phyloP scores from a whole-genome alignment of 2,797 vertebrate species.

The Varecia variegata region DNA sequence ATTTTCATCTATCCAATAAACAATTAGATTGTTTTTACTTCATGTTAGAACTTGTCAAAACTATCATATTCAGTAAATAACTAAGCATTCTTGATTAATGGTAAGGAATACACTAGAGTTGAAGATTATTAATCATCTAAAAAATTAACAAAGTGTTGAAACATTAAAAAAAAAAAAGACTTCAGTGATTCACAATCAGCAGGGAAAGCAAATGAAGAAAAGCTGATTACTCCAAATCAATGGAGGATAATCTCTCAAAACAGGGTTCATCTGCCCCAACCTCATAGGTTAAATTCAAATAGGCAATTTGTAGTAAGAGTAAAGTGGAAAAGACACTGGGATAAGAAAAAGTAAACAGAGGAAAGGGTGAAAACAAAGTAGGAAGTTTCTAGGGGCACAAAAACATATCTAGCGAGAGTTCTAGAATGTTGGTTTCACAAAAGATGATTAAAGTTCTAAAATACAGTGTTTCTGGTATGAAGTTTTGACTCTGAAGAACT shows the following conservation, averaged over 20 bases:
- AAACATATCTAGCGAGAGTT: background rate
- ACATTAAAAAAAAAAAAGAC: background rate
- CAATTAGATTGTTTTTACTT: constrained; percentile 1
- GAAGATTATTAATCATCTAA: background rate
- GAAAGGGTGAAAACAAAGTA: background rate
- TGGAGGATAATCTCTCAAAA: background rate
- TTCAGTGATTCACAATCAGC: background rate
- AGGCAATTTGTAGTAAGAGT: background rate
- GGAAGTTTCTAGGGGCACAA: background rate
- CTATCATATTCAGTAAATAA: background rate
- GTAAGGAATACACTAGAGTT: background rate
- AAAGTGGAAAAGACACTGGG: background rate
- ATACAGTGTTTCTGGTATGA: background rate
- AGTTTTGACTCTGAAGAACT: background rate
- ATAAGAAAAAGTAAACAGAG: background rate
- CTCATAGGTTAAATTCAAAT: background rate
- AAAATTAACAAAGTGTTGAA: background rate
- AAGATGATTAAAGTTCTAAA: background rate
- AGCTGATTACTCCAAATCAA: background rate
- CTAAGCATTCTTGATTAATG: constrained; percentile 22
- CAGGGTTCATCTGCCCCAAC: background rate
- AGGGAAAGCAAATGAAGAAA: constrained; percentile 15
- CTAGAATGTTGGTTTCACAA: background rate
- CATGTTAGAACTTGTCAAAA: background rate
- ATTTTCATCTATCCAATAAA: background rate